Percentiles rank a stretch among this genome's conserved stretches.
phyloP scores from a whole-genome alignment of 2,797 vertebrate genomes.

The Anisognathus igniventris region DNA sequence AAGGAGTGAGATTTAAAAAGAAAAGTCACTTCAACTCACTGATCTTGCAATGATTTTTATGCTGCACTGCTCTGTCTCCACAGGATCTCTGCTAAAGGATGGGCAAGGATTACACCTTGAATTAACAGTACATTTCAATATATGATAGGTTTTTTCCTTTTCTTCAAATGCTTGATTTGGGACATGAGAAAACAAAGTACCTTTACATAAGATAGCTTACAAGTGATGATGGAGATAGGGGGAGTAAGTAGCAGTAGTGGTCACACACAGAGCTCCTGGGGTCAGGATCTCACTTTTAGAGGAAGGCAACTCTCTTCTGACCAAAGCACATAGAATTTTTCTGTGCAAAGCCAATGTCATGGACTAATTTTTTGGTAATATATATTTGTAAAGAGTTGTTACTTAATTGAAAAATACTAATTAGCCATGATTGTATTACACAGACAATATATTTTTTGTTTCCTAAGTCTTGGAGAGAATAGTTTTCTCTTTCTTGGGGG shows the following conservation, averaged over 20 bases:
- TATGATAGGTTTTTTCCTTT: not conserved
- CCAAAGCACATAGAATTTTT: not conserved
- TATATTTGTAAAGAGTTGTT: not conserved
- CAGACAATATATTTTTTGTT: not conserved
- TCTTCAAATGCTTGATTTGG: not conserved
- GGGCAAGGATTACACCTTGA: accelerated
- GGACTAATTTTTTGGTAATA: not conserved
- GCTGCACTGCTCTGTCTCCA: not conserved
- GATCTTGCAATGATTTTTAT: not conserved
- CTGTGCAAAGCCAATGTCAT: not conserved
- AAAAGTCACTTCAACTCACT: not conserved
- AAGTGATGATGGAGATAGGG: not conserved
- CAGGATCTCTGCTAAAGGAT: not conserved
- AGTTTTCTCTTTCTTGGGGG: not conserved
- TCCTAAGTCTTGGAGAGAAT: not conserved
- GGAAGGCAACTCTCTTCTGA: not conserved
- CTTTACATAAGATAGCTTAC: not conserved
- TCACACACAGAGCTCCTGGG: accelerated
- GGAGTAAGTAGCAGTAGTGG: accelerated
- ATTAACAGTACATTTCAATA: not conserved
- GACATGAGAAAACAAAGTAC: not conserved
- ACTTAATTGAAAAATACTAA: not conserved
- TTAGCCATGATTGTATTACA: not conserved
- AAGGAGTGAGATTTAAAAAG: not conserved
- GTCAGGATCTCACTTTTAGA: not conserved